Conservation (phyloP, 2,113 vertebrate species). For the Sylvia atricapilla region DNA sequence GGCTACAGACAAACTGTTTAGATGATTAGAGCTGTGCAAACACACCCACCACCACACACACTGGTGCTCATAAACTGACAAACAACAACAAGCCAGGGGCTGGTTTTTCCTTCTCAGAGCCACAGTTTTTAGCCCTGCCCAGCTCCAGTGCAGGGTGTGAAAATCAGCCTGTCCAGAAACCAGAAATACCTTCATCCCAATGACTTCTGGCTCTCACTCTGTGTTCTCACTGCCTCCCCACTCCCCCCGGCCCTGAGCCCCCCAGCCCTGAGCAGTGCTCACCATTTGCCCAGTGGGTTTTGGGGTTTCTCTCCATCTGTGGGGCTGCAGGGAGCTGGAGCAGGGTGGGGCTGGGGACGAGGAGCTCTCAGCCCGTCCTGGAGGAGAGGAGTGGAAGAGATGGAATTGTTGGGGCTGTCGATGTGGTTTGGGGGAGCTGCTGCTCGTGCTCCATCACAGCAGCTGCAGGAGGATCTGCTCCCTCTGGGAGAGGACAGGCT, state of each 20-base stretch:
- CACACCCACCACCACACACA: neutral
- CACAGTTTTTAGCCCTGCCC: neutral
- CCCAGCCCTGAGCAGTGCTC: neutral
- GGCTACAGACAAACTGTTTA: neutral
- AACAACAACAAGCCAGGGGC: neutral
- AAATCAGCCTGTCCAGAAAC: neutral
- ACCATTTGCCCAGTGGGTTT: neutral
- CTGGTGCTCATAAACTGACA: neutral
- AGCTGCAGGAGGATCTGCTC: neutral
- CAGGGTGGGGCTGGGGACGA: neutral
- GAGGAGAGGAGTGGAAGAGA: neutral
- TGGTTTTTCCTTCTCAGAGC: neutral
- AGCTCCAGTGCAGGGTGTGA: neutral
- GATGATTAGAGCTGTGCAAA: conserved; percentile 33
- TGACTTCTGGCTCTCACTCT: neutral
- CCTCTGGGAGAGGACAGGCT: neutral
- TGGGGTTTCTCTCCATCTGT: neutral
- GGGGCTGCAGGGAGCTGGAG: neutral
- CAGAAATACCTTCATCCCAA: neutral
- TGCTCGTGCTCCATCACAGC: neutral
- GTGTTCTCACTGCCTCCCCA: neutral
- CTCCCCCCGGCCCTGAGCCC: neutral
- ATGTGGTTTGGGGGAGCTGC: neutral
- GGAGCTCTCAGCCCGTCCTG: neutral
- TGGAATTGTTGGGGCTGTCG: rapidly evolving